These are phyloP conservation scores for human (Homo sapiens) DNA, from an alignment of 2,113 vertebrate species.

Conservation along the genomic window DNA sequence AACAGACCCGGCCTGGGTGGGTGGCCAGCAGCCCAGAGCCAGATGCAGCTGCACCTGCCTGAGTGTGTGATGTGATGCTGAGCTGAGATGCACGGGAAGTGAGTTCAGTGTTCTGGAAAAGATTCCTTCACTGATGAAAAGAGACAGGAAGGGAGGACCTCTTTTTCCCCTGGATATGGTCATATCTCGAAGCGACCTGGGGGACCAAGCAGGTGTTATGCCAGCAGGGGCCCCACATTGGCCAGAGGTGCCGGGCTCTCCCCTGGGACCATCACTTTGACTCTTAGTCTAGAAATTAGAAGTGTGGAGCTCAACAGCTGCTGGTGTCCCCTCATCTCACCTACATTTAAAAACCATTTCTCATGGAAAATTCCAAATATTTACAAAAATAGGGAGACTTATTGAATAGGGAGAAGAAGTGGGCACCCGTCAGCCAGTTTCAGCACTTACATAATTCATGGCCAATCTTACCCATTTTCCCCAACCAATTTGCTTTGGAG, in stretches of 20 bases:
- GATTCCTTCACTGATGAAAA: background rate
- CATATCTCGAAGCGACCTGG: background rate
- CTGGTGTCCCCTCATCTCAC: rapidly evolving
- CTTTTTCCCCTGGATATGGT: background rate
- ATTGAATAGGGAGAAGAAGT: background rate
- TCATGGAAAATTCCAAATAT: background rate
- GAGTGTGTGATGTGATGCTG: no score
- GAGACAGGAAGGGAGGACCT: background rate
- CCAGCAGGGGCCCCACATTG: rapidly evolving
- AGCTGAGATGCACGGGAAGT: rapidly evolving
- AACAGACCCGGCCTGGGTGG: no score
- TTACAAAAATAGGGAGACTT: background rate
- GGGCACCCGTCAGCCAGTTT: rapidly evolving
- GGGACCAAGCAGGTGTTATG: background rate
- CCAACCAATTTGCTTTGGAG: rapidly evolving
- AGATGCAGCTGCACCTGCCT: no score
- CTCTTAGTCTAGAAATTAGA: rapidly evolving
- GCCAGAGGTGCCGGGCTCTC: rapidly evolving
- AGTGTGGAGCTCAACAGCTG: rapidly evolving
- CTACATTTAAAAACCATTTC: background rate
- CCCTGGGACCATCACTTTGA: rapidly evolving
- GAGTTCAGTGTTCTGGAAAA: background rate
- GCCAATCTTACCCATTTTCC: rapidly evolving
- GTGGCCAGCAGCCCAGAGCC: no score
- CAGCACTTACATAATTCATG: rapidly evolving